Base-by-base conservation (phyloP, 2,113 vertebrate genomes). In the Daboia siamensis region DNA sequence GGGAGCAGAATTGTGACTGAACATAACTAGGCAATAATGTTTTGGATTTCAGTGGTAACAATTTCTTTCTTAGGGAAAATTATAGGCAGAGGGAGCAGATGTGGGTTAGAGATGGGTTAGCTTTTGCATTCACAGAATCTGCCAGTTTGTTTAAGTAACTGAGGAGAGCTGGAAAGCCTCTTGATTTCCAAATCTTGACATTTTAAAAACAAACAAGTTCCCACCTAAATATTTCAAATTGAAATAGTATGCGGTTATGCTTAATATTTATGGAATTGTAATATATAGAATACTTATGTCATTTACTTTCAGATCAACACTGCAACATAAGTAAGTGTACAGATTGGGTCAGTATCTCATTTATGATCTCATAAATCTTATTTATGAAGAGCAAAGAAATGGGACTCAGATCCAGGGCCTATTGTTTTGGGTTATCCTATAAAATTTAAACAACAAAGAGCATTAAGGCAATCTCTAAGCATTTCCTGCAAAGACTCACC, bases 401-500 rank as follows among this genome's bases (percentile, higher is more conserved):
- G 23, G 33, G n/a, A 84, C 33, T 52, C 4, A 23, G 29, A 44
- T 44, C 33, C 15, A 3, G 24, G 51, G 39, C 44, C 24, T 23
- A 11, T 9, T 23, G 55, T 15, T 90, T 59, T 52, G 56, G 46
- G 87, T 80, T 3, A 91, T 7, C 21, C 17, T 33, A 21, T 55
- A 9, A 80, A 80, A 80, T 44, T 80, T 80, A 80, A 80, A 80
- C 33, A 9, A 80, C 6, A 7, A 74, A 74, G 17, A 39, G 15
- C 69, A 15, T 13, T 39, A 15, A 33, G 15, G 69, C 69, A 80
- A 15, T 80, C 33, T 80, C 33, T 39, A 44, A 85, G 24, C 11
- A 44, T 54, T 21, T 15, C 23, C 23, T 5, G 29, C 1, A 54
- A 64, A 29, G 51, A 74, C 94, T 94, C 56, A 96, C 95, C 95